phyloP scores from a whole-genome alignment of 2,113 vertebrate species.

The Varanus komodoensis region DNA sequence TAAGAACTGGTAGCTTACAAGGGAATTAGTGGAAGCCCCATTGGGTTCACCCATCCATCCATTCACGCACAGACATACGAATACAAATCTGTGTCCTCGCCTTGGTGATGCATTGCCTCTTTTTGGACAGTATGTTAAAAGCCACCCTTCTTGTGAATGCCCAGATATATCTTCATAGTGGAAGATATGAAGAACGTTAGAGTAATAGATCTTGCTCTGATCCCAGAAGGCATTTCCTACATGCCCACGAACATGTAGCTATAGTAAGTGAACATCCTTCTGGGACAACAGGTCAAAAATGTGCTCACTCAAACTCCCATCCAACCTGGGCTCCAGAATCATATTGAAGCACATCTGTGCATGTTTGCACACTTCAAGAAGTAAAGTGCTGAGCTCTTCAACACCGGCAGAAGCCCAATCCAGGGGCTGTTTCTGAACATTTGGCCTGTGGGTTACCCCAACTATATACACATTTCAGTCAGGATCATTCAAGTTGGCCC shows the following conservation, averaged over 20 bases:
- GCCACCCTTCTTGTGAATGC: not conserved
- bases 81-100: no score
- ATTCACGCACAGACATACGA: no score
- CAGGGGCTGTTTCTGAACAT: no score
- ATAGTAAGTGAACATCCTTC: not conserved
- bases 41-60: no score
- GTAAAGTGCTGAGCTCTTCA: not conserved
- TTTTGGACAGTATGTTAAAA: no score
- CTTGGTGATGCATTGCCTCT: no score
- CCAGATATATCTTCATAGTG: not conserved
- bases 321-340: not conserved
- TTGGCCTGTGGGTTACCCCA: not conserved
- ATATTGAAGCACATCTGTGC: not conserved
- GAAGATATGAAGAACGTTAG: not conserved
- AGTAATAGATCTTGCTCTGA: not conserved
- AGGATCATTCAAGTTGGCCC: not conserved
- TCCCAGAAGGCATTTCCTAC: not conserved
- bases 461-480: not conserved
- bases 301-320: not conserved
- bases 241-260: not conserved
- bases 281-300: not conserved
- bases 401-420: not conserved
- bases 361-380: not conserved
- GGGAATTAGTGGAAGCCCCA: no score
- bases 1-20: no score